A percentile compares a stretch with the other conserved stretches of the same genome.
Conservation (phyloP, 92 coral and sea anemone species). For the Paragorgia papillata region DNA sequence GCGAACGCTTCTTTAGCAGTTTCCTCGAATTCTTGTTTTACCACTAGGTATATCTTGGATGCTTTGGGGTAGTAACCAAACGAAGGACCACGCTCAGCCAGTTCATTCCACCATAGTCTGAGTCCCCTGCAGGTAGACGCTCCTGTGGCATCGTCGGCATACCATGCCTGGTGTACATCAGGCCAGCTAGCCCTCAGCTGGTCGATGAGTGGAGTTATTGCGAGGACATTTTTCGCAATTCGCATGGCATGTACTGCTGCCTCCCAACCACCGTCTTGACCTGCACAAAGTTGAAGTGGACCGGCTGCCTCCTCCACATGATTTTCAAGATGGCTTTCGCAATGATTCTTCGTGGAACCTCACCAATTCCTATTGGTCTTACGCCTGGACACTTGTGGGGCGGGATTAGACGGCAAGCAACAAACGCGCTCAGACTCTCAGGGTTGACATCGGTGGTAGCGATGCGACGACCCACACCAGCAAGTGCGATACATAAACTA, state of each 20-base stretch:
- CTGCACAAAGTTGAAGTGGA: neutral
- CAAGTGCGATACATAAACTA: neutral
- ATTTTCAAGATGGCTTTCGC: too few relatives aligned
- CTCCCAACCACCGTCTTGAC: neutral
- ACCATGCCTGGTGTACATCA: neutral
- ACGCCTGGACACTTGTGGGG: too few relatives aligned
- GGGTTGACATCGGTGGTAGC: neutral
- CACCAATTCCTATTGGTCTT: too few relatives aligned
- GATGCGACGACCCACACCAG: neutral
- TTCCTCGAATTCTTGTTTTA: too few relatives aligned
- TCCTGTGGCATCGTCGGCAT: slow-evolving; percentile 6
- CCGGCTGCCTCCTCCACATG: too few relatives aligned
- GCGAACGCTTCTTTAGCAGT: too few relatives aligned
- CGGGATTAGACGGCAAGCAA: too few relatives aligned
- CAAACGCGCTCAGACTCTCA: too few relatives aligned
- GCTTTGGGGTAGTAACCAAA: slow-evolving; percentile 15
- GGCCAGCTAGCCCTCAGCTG: neutral
- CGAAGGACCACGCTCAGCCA: neutral
- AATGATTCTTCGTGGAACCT: too few relatives aligned
- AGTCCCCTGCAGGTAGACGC: neutral
- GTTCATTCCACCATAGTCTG: slow-evolving; percentile 8
- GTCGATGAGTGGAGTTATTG: slow-evolving; percentile 11
- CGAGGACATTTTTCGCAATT: too few relatives aligned
- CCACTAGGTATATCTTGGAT: slow-evolving; percentile 3
- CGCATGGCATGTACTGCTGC: neutral